Evolutionary conservation across 2,797 vertebrate species (phyloP).

Genomic region (Tiaroga cobitis): DNA sequence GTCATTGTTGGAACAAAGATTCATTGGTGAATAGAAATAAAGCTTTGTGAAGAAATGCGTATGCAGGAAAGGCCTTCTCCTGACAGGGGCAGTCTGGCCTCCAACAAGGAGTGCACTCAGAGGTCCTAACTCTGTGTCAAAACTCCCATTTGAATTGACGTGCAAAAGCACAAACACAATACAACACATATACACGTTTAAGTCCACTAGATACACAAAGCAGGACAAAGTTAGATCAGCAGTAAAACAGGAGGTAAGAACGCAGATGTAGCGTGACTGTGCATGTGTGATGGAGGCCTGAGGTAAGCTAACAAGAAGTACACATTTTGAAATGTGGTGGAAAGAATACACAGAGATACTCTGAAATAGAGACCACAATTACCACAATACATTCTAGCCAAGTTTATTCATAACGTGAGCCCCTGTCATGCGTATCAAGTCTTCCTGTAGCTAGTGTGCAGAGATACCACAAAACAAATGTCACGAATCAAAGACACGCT

Average conservation of each 20-base stretch:
- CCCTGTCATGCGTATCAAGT: not conserved
- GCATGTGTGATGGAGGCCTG: slow-evolving; percentile 1
- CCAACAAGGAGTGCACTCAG: not conserved
- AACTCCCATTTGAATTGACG: slow-evolving; percentile 21
- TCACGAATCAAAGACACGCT: not conserved
- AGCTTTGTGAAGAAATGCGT: slow-evolving; percentile 26
- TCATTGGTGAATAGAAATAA: slow-evolving; percentile 25
- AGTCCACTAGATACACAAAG: slow-evolving; percentile 45
- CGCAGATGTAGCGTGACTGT: slow-evolving; percentile 27
- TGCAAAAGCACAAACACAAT: slow-evolving; percentile 37
- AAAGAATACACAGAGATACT: not conserved
- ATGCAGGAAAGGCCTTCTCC: slow-evolving; percentile 45
- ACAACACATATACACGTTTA: slow-evolving; percentile 21
- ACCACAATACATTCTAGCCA: not conserved
- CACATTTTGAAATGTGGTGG: not conserved
- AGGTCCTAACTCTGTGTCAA: slow-evolving; percentile 28
- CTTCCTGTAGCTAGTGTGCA: not conserved
- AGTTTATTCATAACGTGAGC: not conserved
- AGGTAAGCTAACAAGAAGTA: slow-evolving; percentile 8
- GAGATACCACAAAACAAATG: not conserved
- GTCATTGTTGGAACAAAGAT: slow-evolving; percentile 52
- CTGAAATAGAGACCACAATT: not conserved
- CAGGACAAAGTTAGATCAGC: slow-evolving; percentile 67
- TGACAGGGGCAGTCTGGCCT: not conserved
- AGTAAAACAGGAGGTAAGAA: slow-evolving; percentile 33